These are phyloP conservation scores for Pseudotriccus pelzelni DNA, from an alignment of 2,797 vertebrate species.

Conservation along the genomic window DNA sequence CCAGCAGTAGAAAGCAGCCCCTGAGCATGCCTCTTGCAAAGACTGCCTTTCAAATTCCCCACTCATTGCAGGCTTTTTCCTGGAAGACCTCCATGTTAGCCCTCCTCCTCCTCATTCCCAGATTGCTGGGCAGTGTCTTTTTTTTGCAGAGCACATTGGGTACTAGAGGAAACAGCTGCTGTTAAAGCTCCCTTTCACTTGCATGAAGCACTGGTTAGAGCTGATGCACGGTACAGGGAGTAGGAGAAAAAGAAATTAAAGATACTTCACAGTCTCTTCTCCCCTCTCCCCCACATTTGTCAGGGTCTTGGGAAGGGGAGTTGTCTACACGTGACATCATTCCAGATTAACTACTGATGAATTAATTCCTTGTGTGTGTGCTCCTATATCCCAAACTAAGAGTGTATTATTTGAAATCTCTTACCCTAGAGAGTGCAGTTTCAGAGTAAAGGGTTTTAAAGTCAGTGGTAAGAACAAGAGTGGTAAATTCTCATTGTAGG, in stretches of 20 bases:
- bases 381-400: neutral
- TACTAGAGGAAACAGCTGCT: neutral
- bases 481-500: neutral
- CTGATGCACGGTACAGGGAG: neutral
- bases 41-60: neutral
- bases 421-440: neutral
- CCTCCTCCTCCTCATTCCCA: neutral
- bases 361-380: conserved; percentile 31
- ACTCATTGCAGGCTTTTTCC: neutral
- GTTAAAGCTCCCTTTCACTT: neutral
- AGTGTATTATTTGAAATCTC: neutral
- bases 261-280: neutral
- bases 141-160: neutral
- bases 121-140: neutral
- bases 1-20: neutral
- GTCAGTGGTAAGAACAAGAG: neutral
- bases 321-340: neutral
- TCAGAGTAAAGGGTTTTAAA: neutral
- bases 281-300: neutral
- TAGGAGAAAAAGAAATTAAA: neutral
- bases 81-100: neutral
- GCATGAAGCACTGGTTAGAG: neutral
- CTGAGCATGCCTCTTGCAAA: neutral
- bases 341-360: neutral
- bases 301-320: neutral